Conservation (phyloP, 2,888 invertebrate species). For the Pollenia griseotomentosa region DNA sequence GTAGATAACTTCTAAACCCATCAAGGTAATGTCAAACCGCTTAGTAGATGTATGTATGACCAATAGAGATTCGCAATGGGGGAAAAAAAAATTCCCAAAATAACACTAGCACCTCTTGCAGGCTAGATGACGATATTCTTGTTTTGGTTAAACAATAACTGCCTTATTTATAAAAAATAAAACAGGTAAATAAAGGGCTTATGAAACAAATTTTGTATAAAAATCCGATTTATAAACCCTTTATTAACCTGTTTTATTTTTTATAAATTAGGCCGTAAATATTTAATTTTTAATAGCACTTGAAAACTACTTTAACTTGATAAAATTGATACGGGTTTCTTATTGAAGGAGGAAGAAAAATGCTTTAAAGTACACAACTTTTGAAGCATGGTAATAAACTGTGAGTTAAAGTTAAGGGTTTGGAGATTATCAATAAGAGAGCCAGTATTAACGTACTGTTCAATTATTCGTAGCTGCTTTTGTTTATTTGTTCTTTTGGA, state of each 20-base stretch:
- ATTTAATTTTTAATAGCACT: conserved; percentile 70
- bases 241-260: too few species aligned
- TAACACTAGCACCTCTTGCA: too few species aligned
- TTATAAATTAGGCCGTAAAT: too few species aligned
- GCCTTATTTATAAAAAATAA: too few species aligned
- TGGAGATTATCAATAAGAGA: conserved; percentile 65
- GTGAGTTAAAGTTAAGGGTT: conserved; percentile 39
- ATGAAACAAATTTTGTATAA: too few species aligned
- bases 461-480: conserved; percentile 23
- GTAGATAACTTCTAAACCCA: too few species aligned
- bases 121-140: neutral
- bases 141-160: conserved; percentile 53
- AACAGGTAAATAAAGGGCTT: too few species aligned
- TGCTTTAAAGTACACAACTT: conserved; percentile 48
- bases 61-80: too few species aligned
- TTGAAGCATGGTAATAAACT: conserved; percentile 50
- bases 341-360: conserved; percentile 14
- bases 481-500: conserved; percentile 4
- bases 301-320: conserved; percentile 68
- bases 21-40: too few species aligned
- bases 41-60: too few species aligned
- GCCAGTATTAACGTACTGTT: conserved; percentile 47
- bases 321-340: conserved; percentile 32
- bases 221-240: too few species aligned
- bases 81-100: too few species aligned